Base-by-base conservation (phyloP, 2,113 vertebrate genomes). In the Solea solea region DNA sequence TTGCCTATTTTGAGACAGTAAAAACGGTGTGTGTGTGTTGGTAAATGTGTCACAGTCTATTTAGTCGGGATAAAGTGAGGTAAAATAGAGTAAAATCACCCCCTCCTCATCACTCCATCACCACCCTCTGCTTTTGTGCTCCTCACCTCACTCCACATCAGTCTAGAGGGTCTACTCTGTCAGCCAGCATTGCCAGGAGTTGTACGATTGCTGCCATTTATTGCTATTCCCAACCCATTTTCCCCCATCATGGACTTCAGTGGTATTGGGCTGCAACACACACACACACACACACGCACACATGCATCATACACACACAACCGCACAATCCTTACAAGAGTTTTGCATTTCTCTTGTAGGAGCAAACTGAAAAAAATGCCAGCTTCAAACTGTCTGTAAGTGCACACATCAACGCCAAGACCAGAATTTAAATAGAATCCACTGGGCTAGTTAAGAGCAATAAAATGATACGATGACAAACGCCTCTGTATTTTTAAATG, bases 231-330 rank as follows among this genome's bases (percentile, higher is more conserved):
- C 15, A 34, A 45, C 48, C 41, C 55, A 82, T 76, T 74, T 74
- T 80, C 76, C 69, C 51, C 58, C 69, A 81, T 76, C 59, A 76
- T 60, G 61, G 42, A 21, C 40, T 55, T 69, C 28, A 79, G n/a
- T 3, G 1, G n/a, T 10, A 60, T 46, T 45, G 81, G 8, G 48
- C 48, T 51, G 5, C 61, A 61, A 62, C 34, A 28, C 42, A 39
- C 5, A 54, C 49, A 41, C 51, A 28, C 3, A 44, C 9, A 45
- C 27, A 40, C 44, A 14, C 28, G 52, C 12, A 58, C 10, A 39
- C 14, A 49, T 21, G 21, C 21, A 21, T 21, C 13, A 51, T 21
- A 64, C 3, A 49, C 39, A 41, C 34, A 72, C 5, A 49, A 8
- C 15, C 21, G 45, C 10, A 27, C 4, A 39, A 9, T 51, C 28